Evolutionary conservation across 2,888 invertebrate species (phyloP), one percentile per base, ranked within the genome.

Genomic region (Diplazon laetatorius): DNA sequence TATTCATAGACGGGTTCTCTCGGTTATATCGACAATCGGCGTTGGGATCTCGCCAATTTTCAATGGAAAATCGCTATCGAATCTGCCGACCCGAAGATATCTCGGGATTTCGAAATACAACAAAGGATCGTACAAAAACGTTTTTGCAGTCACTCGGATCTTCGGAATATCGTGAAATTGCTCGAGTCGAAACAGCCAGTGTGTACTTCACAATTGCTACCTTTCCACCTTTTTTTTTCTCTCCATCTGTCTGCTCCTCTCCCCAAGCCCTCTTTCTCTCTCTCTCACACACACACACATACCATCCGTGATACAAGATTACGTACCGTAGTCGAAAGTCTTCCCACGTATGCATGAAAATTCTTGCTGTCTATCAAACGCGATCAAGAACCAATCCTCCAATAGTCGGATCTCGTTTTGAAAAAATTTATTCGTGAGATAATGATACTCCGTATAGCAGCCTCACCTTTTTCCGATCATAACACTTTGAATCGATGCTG

Each of bases 271-370:
- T n/a, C n/a, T n/a, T n/a, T n/a, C n/a, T n/a, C n/a, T n/a, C n/a
- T 42, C 42, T 10, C 16, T 20, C 18, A 48, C 48, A 16, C 10
- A n/a, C 20, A 9, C 10, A 10, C 20, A 18, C 1, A 20, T 8
- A 35, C 37, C 5, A 35, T 3, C 44, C 35, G 20, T 20, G 30
- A 35, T 52, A 48, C 46, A 5, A n/a, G n/a, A 12, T 16, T 22
- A 16, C 30, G 9, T 30, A 59, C 8, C 59, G 20, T 37, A 63
- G 65, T 50, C 52, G 55, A 77, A 77, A 68, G 60, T 65, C 62
- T 72, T 77, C 68, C 77, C 77, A 72, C 76, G 59, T 62, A 72
- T 55, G 66, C 12, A 76, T 68, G 72, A 68, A 77, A 72, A 77
- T 72, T 62, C 62, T 68, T 57, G 44, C 71, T 30, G 63, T 52